Conservation (phyloP, 2,113 vertebrate species). For the Balaeniceps rex region DNA sequence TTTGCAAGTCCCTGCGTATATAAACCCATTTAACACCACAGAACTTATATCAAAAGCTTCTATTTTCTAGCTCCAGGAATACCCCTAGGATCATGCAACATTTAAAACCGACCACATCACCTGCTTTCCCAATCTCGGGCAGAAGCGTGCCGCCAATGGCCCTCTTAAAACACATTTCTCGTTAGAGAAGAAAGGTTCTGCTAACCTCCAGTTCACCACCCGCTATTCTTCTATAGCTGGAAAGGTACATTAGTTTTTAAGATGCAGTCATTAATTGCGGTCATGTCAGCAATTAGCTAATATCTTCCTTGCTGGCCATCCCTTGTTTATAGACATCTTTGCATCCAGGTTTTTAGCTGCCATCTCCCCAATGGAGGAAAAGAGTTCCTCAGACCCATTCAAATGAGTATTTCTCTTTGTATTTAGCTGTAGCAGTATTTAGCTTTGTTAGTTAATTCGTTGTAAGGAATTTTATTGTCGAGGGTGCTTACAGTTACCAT, state of each 20-base stretch:
- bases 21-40: not conserved
- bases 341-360: not conserved
- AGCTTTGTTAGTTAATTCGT: not conserved
- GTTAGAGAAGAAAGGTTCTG: not conserved
- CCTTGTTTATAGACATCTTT: not conserved
- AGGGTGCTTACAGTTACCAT: no score
- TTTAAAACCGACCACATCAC: not conserved
- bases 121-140: not conserved
- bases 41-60: not conserved
- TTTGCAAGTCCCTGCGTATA: not conserved
- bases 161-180: not conserved
- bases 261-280: no score
- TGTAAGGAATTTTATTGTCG: not conserved
- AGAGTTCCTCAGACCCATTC: not conserved
- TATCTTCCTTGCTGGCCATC: not conserved
- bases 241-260: not conserved
- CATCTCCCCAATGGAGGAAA: not conserved
- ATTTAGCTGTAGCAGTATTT: no score
- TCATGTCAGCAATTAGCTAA: not conserved
- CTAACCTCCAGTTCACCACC: not conserved
- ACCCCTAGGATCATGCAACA: not conserved
- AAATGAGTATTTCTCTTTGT: no score
- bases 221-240: not conserved
- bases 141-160: not conserved
- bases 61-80: not conserved